Percentiles rank a stretch among this genome's conserved stretches.
Conservation (phyloP, 2,888 invertebrate genomes). For the Griposia aprilina region DNA sequence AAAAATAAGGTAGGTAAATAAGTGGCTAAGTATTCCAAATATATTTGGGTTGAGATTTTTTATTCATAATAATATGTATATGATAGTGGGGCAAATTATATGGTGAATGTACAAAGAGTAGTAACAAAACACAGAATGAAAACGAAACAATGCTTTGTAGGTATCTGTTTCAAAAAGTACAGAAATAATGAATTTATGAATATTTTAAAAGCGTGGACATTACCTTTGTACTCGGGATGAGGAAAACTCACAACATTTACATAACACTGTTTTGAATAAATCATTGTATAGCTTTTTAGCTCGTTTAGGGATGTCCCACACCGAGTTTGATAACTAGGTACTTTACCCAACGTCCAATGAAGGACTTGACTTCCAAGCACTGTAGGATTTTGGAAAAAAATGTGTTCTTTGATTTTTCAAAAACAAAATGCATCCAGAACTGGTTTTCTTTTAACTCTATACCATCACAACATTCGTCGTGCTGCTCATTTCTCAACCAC, state of each 20-base stretch:
- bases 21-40: not conserved
- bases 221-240: constrained; percentile 48
- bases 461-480: constrained; percentile 53
- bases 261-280: constrained; percentile 57
- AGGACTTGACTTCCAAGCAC: too few species aligned
- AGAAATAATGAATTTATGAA: constrained; percentile 53
- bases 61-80: not conserved
- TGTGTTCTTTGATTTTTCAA: not conserved
- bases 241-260: constrained; percentile 51
- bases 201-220: constrained; percentile 45
- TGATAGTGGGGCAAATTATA: not conserved
- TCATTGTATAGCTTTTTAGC: constrained; percentile 28
- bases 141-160: not conserved
- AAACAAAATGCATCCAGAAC: not conserved
- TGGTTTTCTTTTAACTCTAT: constrained; percentile 24
- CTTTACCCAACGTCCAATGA: not conserved
- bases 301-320: constrained; percentile 17
- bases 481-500: constrained; percentile 70
- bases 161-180: constrained; percentile 12
- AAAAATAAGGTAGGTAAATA: not conserved
- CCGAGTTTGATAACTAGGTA: not conserved
- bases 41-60: not conserved
- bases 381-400: not conserved
- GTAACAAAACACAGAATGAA: constrained; percentile 4
- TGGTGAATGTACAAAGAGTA: not conserved